Conservation (phyloP, 2,888 invertebrate species). For the Pegoplata infirma region DNA sequence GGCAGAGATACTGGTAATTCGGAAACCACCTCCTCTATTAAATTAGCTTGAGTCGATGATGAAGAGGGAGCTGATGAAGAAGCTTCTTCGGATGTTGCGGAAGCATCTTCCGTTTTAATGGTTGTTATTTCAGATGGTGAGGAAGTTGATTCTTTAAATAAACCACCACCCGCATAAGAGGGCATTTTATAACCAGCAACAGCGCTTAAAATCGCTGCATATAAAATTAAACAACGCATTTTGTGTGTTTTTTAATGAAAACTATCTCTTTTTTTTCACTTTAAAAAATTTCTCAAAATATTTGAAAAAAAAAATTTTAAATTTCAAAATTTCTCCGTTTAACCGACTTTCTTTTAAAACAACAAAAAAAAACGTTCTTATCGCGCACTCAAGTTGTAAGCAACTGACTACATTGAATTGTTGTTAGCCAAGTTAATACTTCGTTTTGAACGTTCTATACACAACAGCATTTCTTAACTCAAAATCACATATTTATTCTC, state of each 20-base stretch:
- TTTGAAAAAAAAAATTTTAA: no score
- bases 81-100: constrained; percentile 18
- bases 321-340: constrained; percentile 3
- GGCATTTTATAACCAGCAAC: constrained; percentile 33
- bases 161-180: not conserved
- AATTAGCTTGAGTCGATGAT: constrained; percentile 26
- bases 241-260: no score
- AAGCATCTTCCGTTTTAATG: constrained; percentile 4
- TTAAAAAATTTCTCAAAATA: constrained; percentile 29
- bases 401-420: constrained; percentile 46
- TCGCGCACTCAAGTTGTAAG: constrained; percentile 48
- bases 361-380: constrained; percentile 50
- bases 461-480: not conserved
- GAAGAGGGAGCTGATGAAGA: constrained; percentile 15
- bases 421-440: constrained; percentile 61
- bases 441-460: constrained; percentile 57
- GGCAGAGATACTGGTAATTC: constrained; percentile 60
- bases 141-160: constrained; percentile 2
- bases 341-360: constrained; percentile 46
- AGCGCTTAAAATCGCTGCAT: constrained; percentile 43
- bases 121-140: constrained; percentile 15
- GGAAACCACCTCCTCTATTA: constrained; percentile 58
- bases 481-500: constrained; percentile 37
- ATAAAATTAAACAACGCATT: constrained; percentile 49
- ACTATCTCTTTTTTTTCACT: not conserved